Conservation (phyloP, 2,888 invertebrate species). For the Eupithecia pulchellata region DNA sequence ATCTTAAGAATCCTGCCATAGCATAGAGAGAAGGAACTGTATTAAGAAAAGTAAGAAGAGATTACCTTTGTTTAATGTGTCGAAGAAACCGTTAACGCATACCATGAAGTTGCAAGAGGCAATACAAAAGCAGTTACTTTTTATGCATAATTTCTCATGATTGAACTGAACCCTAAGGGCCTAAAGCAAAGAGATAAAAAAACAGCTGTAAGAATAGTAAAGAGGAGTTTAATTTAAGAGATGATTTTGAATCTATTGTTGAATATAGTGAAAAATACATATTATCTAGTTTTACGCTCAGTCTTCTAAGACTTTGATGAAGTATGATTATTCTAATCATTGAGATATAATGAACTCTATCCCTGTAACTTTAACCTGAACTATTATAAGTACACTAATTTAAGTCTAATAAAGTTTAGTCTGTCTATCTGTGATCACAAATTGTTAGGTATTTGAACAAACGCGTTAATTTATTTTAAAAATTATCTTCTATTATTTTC, state of each 20-base stretch:
- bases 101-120: not conserved
- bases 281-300: not conserved
- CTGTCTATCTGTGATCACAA: constrained; percentile 30
- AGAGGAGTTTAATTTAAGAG: not conserved
- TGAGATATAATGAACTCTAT: constrained; percentile 13
- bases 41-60: not conserved
- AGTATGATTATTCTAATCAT: not conserved
- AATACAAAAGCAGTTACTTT: not conserved
- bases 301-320: constrained; percentile 3
- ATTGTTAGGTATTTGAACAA: constrained; percentile 25
- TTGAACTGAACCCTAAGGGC: not conserved
- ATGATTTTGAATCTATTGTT: not conserved
- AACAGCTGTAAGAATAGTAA: not conserved
- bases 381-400: constrained; percentile 15
- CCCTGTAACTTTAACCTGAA: constrained; percentile 11
- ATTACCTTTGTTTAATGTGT: too few relatives aligned
- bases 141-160: not conserved
- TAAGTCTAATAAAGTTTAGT: constrained; percentile 15
- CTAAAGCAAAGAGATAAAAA: not conserved
- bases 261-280: not conserved
- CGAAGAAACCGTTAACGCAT: not conserved
- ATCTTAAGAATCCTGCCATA: not conserved
- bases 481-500: not conserved
- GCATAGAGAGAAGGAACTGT: not conserved
- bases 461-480: constrained; percentile 24